These are phyloP conservation scores for Sycobia sp. DNA, from an alignment of 1,140 invertebrate genomes.

Conservation along the genomic window DNA sequence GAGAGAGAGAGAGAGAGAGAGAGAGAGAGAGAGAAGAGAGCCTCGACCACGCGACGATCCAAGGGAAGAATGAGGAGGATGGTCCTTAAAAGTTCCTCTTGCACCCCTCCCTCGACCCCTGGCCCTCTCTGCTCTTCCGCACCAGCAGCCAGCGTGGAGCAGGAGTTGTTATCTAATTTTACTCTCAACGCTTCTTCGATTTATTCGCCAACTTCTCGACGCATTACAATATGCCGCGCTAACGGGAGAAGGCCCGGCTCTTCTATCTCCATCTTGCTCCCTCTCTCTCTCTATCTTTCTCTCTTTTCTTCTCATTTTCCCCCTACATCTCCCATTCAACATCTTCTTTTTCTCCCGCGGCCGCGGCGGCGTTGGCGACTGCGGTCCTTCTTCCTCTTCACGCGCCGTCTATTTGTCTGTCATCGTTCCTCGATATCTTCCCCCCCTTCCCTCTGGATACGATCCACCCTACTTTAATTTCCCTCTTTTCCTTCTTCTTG, in stretches of 20 bases:
- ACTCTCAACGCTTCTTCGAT: slow-evolving; percentile 64
- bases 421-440: slow-evolving; percentile 30
- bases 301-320: too few species aligned
- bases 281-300: too few species aligned
- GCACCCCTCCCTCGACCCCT: slow-evolving; percentile 24
- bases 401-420: slow-evolving; percentile 29
- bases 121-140: slow-evolving; percentile 25
- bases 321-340: too few species aligned
- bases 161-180: slow-evolving; percentile 63
- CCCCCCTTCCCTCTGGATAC: too few species aligned
- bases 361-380: slow-evolving; percentile 14
- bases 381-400: slow-evolving; percentile 23
- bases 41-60: slow-evolving; percentile 1
- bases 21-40: neutral
- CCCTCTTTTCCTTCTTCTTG: neutral
- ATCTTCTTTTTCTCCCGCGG: too few species aligned
- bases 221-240: slow-evolving; percentile 62
- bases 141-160: slow-evolving; percentile 43
- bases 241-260: slow-evolving; percentile 45
- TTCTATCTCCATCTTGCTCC: slow-evolving; percentile 2
- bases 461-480: slow-evolving; percentile 34
- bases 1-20: too few species aligned
- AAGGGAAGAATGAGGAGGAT: slow-evolving; percentile 47
- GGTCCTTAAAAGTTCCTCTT: slow-evolving; percentile 59
- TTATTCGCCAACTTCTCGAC: slow-evolving; percentile 62